Base-by-base conservation (phyloP, 2,888 invertebrate genomes). In the Blera fallax region DNA sequence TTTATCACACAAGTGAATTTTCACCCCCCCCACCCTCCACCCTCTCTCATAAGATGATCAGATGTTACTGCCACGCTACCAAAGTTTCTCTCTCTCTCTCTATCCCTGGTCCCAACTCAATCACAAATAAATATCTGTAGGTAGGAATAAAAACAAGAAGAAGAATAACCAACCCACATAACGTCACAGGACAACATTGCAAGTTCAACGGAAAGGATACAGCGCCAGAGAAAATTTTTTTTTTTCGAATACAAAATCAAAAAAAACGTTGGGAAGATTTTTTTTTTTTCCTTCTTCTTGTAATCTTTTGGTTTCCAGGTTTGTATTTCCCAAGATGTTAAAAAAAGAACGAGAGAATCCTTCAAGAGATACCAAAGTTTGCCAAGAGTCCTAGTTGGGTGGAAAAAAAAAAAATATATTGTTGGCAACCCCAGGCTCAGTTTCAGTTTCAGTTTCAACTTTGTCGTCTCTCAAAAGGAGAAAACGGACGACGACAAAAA, bases 401-500 rank as follows among this genome's bases (percentile, higher is more conserved):
- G 10, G 11, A 6, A n/a, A 18, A 14, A 21, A 54, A 64, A 32
- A 69, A 69, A 69, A 74, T 79, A 62, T 50, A 34, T 21, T 67
- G 64, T 73, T 74, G 80, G 80, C 74, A 74, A 80, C 76, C 84
- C 80, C 76, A 70, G 60, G 76, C 56, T 85, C 64, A 65, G 65
- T 85, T 84, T 80, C 80, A 72, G 80, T 76, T 85, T 84, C 76
- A 70, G 81, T 81, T 80, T 81, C 76, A 85, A 81, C 85, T 81
- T 81, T 85, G 65, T 67, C 69, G 58, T 80, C 56, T 83, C 78
- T 21, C 65, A 74, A 72, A 48, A 37, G 45, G 43, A n/a, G n/a
- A 21, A 37, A 52, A 34, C 3, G 29, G n/a, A n/a, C 16, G 16
- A 21, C 1, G 10, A 11, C 18, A 11, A n/a, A 43, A 50, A 40